Evolutionary conservation across 2,888 invertebrate species (phyloP), one percentile per base, ranked within the genome.

Genomic region (Ormyrus thymus): DNA sequence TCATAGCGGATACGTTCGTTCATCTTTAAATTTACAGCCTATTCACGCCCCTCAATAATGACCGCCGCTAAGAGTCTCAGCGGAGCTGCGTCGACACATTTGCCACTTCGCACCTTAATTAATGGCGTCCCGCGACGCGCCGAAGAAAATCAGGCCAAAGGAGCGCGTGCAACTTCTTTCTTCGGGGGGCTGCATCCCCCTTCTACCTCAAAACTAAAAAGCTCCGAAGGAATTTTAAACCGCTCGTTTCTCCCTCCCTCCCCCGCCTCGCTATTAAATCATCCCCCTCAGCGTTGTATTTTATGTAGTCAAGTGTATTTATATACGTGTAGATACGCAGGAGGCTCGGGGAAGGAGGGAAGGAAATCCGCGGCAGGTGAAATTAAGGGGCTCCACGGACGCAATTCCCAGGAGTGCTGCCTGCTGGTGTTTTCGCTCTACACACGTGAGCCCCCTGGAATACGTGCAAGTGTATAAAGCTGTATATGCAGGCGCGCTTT

Each of bases 61-160:
- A 48, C 62, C 48, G n/a, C 62, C 15, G 62, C 29, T 29, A 8
- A 61, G 1, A 70, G 61, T 66, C 68, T 58, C 76, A 7, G 3
- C 7, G 53, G 15, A 45, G 48, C 50, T 68, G 56, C 29, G 65
- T 11, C 10, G 7, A 48, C 50, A 50, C 55, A 48, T 62, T 76
- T 62, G 51, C 46, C 9, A 9, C 0, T 51, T 66, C 7, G 58
- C 15, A 48, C 7, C 53, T 70, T 79, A 79, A 79, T 79, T 79
- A 71, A 79, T 71, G 75, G 70, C 70, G 59, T 74, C 66, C 59
- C 66, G 48, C 43, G 66, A 53, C 29, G 75, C 53, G 68, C 45
- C 15, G 29, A 29, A 29, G 2, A 29, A 29, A 29, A 29, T 29
- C 29, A 29, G 29, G 29, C 29, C 29, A 29, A 29, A 29, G 29